Base-by-base conservation (phyloP, 2,113 vertebrate species). In the Saccopteryx leptura region DNA sequence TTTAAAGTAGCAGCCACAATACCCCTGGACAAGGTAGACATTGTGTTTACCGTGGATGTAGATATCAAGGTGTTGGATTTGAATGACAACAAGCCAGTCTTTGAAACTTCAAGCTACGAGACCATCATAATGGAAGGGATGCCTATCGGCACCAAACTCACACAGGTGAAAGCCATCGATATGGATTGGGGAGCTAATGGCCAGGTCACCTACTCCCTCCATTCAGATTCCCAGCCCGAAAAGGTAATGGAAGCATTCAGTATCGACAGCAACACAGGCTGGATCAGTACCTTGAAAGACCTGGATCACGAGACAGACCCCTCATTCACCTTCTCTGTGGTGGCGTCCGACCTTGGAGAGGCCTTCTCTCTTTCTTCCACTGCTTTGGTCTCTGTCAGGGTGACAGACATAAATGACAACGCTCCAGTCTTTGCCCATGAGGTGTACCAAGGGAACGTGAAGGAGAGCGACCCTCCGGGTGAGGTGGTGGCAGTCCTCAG, bases 401-500 rank as follows among this genome's bases (percentile, higher is more conserved):
- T 99, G 94, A 99, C 98, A 0, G 99, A 99, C 96, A 98, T 99
- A 95, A 99, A 99, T 6, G 99, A 99, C 96, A 99, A 99, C 0
- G 98, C 99, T 0, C 99, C 99, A 0, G 10, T 98, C 84, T 99
- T 99, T 96, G 97, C 99, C 94, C 99, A 99, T 0, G 99, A 98
- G n/a, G 97, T 98, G 12, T 99, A 99, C 97, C 98, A 98, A 85
- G 99, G 99, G 9, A 98, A 98, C 0, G 99, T 99, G 91, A 99
- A 99, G 88, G 99, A 99, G 96, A 99, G 99, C 0, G 99, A 99
- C 93, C 98, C 99, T 0, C 99, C 99, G 0, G 99, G 99, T 0
- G 99, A 99, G 93, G 99, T 99, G 46, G 99, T 99, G 54, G 99
- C 99, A 1, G 99, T 99, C 54, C 98, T 99, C 86, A 99, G 99